Base-by-base conservation (phyloP, 2,113 vertebrate species). In the Sisor rabdophorus region DNA sequence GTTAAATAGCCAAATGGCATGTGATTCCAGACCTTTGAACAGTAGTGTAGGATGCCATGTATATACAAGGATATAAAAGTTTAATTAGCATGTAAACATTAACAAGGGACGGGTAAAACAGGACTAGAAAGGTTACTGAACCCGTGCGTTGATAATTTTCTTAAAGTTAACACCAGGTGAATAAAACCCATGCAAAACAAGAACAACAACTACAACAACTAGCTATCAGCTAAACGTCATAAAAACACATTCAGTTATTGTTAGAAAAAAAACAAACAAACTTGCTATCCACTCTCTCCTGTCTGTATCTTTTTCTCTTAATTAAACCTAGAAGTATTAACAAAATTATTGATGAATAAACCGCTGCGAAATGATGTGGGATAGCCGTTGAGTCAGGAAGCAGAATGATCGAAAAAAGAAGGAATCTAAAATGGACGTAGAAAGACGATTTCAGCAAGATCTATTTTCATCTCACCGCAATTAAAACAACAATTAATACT, bases 191-290 rank as follows among this genome's bases (percentile, higher is more conserved):
- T 22, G 81, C 76, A 73, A 80, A 80, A 73, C 84, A 40, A 28
- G 30, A 3, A 24, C 59, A 81, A 85, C 75, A 78, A 79, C 54
- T 1, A 6, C 40, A 44, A 22, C 32, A 76, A 44, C 36, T 4
- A 36, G 7, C 32, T 20, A 47, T 77, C 68, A 70, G 52, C 67
- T 63, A 83, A 82, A 85, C 82, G 80, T 88, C 89, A 86, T 88
- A 87, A 91, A 90, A 90, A 84, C 87, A 90, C 87, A 89, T 91
- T 90, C 86, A 89, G 87, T 84, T 84, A 80, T 89, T 88, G 86
- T 85, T 90, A 90, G 88, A 90, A 92, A 92, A 90, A 86, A 79
- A 84, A 77, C 81, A 85, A n/a, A n/a, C n/a, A n/a, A n/a, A 81
- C 78, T 86, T 80, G 79, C 81, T 80, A 80, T 84, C 83, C 40